Evolutionary conservation across 2,888 invertebrate species (phyloP).

Genomic region (Synanthedon vespiformis): DNA sequence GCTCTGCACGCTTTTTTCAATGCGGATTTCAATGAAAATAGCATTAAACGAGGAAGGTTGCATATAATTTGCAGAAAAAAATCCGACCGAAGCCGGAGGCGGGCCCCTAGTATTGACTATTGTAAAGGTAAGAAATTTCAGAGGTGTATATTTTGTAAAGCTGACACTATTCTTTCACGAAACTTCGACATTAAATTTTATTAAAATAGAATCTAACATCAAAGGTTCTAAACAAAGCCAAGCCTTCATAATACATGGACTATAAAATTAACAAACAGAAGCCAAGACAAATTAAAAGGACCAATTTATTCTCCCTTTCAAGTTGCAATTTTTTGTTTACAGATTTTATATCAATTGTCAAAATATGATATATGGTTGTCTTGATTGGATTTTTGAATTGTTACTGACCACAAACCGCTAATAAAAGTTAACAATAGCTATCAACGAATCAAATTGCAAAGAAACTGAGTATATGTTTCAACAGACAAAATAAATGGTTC

Average conservation of each 20-base stretch:
- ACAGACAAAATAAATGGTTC: not conserved
- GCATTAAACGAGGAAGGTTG: too few relatives aligned
- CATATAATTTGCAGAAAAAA: too few relatives aligned
- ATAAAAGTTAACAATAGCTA: conserved; percentile 14
- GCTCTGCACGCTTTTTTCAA: too few relatives aligned
- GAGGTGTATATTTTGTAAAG: too few relatives aligned
- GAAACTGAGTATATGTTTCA: not conserved
- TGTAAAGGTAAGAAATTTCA: too few relatives aligned
- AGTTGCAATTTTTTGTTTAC: not conserved
- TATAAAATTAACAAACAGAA: not conserved
- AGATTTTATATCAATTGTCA: conserved; percentile 8
- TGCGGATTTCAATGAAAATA: too few relatives aligned
- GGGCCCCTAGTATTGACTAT: too few relatives aligned
- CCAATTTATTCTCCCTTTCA: not conserved
- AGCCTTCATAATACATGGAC: not conserved
- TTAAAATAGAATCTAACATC: too few relatives aligned
- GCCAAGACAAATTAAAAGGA: not conserved
- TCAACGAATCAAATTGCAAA: not conserved
- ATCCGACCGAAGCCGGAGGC: too few relatives aligned
- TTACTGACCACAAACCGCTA: not conserved
- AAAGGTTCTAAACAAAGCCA: too few relatives aligned
- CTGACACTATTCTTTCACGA: too few relatives aligned
- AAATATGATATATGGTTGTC: conserved; percentile 21
- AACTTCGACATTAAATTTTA: too few relatives aligned
- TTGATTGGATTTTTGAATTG: conserved; percentile 26